A percentile compares a stretch with the other conserved stretches of the same genome.
Evolutionary conservation across 1,140 invertebrate genomes (phyloP).

Genomic region (Drosophila pachea): DNA sequence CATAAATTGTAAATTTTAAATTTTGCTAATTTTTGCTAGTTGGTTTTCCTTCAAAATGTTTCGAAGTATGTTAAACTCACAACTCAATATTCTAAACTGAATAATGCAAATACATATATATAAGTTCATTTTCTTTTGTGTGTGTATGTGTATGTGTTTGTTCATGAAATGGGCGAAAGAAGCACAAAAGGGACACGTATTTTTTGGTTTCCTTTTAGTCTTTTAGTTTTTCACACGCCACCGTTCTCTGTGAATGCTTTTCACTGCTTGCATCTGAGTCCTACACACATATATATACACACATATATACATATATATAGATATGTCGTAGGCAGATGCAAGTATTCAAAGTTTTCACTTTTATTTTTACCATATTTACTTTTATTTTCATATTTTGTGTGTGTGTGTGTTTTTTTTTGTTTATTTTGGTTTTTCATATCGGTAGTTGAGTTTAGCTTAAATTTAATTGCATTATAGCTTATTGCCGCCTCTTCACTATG

Average conservation of each 20-base stretch:
- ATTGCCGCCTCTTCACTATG: slow-evolving; percentile 72
- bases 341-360: slow-evolving; percentile 44
- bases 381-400: slow-evolving; percentile 1
- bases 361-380: slow-evolving; percentile 13
- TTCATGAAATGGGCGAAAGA: slow-evolving; percentile 49
- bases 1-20: slow-evolving; percentile 62
- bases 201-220: slow-evolving; percentile 59
- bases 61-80: slow-evolving; percentile 49
- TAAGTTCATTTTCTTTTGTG: slow-evolving; percentile 11
- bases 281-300: slow-evolving; percentile 18
- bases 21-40: slow-evolving; percentile 77
- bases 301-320: slow-evolving; percentile 24
- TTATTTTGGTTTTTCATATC: slow-evolving; percentile 29
- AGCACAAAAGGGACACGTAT: slow-evolving; percentile 58
- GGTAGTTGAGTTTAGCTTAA: slow-evolving; percentile 54
- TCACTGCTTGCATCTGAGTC: slow-evolving; percentile 20
- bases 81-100: slow-evolving; percentile 59
- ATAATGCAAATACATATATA: slow-evolving; percentile 31
- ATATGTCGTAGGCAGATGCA: slow-evolving; percentile 44
- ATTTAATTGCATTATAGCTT: slow-evolving; percentile 69
- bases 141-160: slow-evolving; percentile 20
- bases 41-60: slow-evolving; percentile 55
- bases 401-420: slow-evolving; percentile 3
- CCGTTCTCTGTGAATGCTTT: slow-evolving; percentile 38
- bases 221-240: slow-evolving; percentile 58